Percentiles rank a stretch among this genome's conserved stretches.
phyloP scores from a whole-genome alignment of 2,797 vertebrate genomes.

The Crenuchus spilurus region DNA sequence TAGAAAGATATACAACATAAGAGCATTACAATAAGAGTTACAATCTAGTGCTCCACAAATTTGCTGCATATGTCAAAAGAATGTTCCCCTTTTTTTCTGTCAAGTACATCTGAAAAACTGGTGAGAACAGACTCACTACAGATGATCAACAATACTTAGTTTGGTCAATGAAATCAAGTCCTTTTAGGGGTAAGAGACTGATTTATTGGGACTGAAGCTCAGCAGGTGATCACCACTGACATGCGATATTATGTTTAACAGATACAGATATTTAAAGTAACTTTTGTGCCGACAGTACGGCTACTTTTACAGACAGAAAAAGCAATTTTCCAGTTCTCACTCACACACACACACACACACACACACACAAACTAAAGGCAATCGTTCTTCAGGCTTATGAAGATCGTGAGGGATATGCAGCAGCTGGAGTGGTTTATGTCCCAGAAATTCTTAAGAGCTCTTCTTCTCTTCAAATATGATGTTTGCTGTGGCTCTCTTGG shows the following conservation, averaged over 20 bases:
- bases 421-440: constrained; percentile 35
- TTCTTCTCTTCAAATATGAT: constrained; percentile 96
- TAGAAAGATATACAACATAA: no score
- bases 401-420: constrained; percentile 38
- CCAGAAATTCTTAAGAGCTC: constrained; percentile 73
- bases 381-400: constrained; percentile 61
- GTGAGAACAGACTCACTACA: no score
- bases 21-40: no score
- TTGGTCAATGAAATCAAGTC: background rate
- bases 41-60: no score
- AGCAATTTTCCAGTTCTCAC: constrained; percentile 52
- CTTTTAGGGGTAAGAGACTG: constrained; percentile 21
- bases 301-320: constrained; percentile 64
- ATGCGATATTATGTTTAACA: constrained; percentile 8
- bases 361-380: constrained; percentile 69
- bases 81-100: no score
- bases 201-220: constrained; percentile 62
- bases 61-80: no score
- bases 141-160: background rate
- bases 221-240: constrained; percentile 30
- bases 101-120: no score
- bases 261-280: constrained; percentile 49
- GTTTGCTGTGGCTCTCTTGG: constrained; percentile 91
- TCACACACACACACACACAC: constrained; percentile 57
- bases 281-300: constrained; percentile 68